These are phyloP conservation scores for Merops nubicus DNA, from an alignment of 2,113 vertebrate genomes.

Conservation along the genomic window DNA sequence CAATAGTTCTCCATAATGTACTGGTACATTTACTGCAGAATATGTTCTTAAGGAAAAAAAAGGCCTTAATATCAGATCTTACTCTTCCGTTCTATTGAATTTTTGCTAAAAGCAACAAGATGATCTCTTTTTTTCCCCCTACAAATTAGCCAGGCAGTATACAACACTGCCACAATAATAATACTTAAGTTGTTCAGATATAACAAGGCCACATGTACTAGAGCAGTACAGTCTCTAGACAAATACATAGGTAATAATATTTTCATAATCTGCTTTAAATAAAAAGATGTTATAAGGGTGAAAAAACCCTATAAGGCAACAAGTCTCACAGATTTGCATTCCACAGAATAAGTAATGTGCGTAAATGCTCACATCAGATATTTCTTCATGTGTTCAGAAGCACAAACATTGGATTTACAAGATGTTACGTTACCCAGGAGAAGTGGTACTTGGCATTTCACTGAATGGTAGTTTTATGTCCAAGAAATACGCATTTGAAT, in stretches of 20 bases:
- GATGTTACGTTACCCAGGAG: background rate
- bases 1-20: background rate
- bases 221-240: background rate
- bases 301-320: background rate
- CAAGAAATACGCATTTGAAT: conserved; percentile 18
- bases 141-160: background rate
- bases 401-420: conserved; percentile 55
- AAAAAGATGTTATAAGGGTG: background rate
- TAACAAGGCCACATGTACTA: background rate
- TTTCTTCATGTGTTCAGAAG: background rate
- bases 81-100: background rate
- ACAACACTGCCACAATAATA: background rate
- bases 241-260: background rate
- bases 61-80: background rate
- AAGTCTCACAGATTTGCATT: background rate
- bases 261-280: background rate
- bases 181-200: background rate
- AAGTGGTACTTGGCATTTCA: conserved; percentile 45
- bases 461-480: background rate
- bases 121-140: background rate
- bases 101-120: conserved; percentile 31
- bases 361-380: background rate
- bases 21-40: conserved; percentile 21
- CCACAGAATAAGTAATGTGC: background rate
- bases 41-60: background rate